These are phyloP conservation scores for Falco naumanni DNA, from an alignment of 2,797 vertebrate species.

Conservation along the genomic window DNA sequence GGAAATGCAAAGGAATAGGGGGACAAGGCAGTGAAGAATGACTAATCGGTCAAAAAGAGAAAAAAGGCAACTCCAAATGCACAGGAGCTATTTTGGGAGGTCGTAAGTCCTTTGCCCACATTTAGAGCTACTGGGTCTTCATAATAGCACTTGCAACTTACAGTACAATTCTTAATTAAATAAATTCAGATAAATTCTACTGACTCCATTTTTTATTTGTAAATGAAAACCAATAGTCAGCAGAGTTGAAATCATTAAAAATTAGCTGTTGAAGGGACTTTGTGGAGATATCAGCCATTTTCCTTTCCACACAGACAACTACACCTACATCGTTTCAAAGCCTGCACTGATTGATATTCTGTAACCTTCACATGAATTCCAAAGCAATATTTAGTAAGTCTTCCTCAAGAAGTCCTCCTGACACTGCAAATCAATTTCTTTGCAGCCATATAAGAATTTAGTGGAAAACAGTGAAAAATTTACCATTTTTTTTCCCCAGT, in stretches of 20 bases:
- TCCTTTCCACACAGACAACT: background rate
- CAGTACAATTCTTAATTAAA: background rate
- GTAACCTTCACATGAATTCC: background rate
- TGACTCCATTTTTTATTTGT: background rate
- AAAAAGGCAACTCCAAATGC: background rate
- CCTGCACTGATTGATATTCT: background rate
- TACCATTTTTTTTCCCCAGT: background rate
- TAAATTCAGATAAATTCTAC: background rate
- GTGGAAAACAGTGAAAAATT: background rate
- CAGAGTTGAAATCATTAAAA: background rate
- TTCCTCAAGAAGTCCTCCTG: background rate
- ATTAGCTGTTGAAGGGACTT: background rate
- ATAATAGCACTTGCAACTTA: background rate
- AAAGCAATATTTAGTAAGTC: background rate
- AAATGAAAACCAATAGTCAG: background rate
- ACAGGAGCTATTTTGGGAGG: background rate
- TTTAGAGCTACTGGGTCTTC: background rate
- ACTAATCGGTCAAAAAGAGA: background rate
- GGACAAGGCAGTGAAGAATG: background rate
- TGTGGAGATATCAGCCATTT: background rate
- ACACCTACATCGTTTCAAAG: background rate
- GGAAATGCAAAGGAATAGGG: background rate
- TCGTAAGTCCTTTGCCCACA: background rate
- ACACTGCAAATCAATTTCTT: background rate
- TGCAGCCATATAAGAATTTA: background rate